Base-by-base conservation (phyloP, 1,140 invertebrate species). In the Diprion similis region DNA sequence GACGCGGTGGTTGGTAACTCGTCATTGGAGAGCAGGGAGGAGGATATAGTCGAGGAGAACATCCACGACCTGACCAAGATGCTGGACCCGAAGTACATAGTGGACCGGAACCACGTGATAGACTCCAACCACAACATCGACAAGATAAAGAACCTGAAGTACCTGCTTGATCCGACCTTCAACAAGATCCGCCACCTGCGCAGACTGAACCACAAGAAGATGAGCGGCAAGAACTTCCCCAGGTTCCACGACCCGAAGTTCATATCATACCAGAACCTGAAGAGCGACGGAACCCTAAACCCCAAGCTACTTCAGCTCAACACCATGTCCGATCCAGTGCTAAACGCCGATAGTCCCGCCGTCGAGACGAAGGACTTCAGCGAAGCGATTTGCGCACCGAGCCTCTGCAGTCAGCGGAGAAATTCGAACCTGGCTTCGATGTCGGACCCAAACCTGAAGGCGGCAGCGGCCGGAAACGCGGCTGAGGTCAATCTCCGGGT, bases 51-150 rank as follows among this genome's bases (percentile, higher is more conserved):
- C 59, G 86, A 86, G 71, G 85, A 87, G 65, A 75, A 84, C 24
- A 84, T 87, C 46, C 81, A 85, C 47, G 84, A 87, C 48, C 71
- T 87, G 13, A 82, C 81, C 7, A 86, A 85, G 65, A 87, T 87
- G 86, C 80, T 87, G 1, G 84, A 86, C 19, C 82, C 84, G 0
- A 84, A 84, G 47, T 86, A 86, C 66, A 79, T 84, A 0, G 79
- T 84, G 46, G 79, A 86, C 37, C 76, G 85, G 0, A 86, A 83
- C 51, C 84, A 83, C 66, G 66, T 87, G 2, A 86, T 87, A 24
- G 84, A 87, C 48, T 85, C 83, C 0, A 87, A 87, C 72, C 84
- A 86, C 66, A 88, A 88, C 64, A 83, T 86, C 15, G 85, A 87
- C 71, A 87, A 86, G 68, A 82, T 87, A 4, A 85, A 81, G 59